A percentile compares a stretch with the other conserved stretches of the same genome.
Conservation (phyloP, 2,797 vertebrate genomes). For the Channallabes apus region DNA sequence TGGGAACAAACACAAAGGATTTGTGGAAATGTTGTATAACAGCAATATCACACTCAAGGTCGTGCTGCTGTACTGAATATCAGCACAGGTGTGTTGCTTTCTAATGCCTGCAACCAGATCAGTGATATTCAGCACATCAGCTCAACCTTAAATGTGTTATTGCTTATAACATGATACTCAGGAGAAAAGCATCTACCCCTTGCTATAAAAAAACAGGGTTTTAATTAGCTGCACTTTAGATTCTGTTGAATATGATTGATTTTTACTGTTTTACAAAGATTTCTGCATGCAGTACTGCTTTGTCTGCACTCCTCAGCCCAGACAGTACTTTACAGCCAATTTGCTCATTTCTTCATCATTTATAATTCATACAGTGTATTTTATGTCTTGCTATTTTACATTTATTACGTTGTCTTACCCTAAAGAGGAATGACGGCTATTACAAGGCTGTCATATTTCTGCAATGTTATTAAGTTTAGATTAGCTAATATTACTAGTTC, state of each 20-base stretch:
- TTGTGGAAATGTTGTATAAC: too few relatives aligned
- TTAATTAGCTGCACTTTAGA: not conserved
- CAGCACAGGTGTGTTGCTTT: too few relatives aligned
- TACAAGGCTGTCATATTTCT: not conserved
- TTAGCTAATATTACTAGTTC: not conserved
- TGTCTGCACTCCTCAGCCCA: not conserved
- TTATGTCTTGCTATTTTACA: constrained; percentile 1
- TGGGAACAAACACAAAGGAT: too few relatives aligned
- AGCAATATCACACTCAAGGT: too few relatives aligned
- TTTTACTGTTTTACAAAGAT: too few relatives aligned
- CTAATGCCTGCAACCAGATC: too few relatives aligned
- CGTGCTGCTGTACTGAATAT: too few relatives aligned
- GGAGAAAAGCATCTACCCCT: not conserved
- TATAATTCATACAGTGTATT: not conserved
- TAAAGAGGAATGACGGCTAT: not conserved
- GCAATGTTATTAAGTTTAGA: not conserved
- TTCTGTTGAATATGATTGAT: not conserved
- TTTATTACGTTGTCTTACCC: not conserved
- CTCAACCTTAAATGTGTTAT: too few relatives aligned
- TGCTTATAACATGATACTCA: too few relatives aligned
- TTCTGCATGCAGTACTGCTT: not conserved
- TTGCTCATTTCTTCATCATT: not conserved
- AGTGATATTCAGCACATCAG: too few relatives aligned
- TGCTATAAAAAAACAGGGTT: not conserved
- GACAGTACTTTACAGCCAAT: not conserved